Evolutionary conservation across 1,140 invertebrate genomes (phyloP).

Genomic region (Drosophila ercepeae): DNA sequence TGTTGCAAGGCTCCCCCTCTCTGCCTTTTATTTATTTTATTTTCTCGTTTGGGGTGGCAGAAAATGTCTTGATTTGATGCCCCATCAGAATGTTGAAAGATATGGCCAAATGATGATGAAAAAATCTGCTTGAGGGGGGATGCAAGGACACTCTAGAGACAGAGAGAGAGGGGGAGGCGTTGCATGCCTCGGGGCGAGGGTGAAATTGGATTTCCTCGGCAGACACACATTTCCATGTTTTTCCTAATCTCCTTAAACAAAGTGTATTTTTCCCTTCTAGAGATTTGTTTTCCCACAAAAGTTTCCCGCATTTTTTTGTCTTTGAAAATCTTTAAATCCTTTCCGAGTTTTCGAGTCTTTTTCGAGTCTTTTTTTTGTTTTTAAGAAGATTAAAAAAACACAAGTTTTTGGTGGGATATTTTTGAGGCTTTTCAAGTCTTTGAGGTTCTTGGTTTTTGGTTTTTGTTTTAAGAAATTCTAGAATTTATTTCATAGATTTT

Average conservation of each 20-base stretch:
- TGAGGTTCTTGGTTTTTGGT: no score
- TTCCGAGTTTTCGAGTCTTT: not conserved
- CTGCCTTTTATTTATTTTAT: slow-evolving; percentile 8
- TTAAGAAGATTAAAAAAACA: not conserved
- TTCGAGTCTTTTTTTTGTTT: not conserved
- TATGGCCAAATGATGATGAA: slow-evolving; percentile 8
- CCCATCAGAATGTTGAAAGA: slow-evolving; percentile 28
- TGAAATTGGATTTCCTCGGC: not conserved
- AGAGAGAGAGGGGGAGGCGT: no score
- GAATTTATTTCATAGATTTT: no score
- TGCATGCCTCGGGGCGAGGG: not conserved
- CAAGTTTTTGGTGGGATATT: no score
- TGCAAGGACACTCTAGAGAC: no score
- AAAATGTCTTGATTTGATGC: slow-evolving; percentile 32
- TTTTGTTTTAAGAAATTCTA: not conserved
- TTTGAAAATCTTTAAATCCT: not conserved
- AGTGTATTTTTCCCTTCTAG: not conserved
- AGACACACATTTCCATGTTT: not conserved
- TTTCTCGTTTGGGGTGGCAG: slow-evolving; percentile 1
- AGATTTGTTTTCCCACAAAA: not conserved
- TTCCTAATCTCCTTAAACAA: not conserved
- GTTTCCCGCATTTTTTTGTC: not conserved
- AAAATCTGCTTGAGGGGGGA: no score
- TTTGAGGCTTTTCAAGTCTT: no score
- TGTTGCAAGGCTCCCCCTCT: slow-evolving; percentile 25